phyloP scores from a whole-genome alignment of 1,140 invertebrate genomes.

The Ephestia elutella region DNA sequence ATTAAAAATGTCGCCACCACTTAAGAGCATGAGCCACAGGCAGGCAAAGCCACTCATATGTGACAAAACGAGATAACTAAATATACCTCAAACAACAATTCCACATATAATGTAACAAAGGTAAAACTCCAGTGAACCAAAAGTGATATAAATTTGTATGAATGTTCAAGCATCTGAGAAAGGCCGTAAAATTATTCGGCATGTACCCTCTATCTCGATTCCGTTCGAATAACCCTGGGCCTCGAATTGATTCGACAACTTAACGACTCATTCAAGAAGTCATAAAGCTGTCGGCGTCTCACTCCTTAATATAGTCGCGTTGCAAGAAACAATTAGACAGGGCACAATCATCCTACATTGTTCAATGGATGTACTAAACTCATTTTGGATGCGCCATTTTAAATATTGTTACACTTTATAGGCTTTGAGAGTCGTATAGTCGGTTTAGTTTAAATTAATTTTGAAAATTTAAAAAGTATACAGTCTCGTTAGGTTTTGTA shows the following conservation, averaged over 20 bases:
- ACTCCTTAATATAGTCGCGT: constrained; percentile 70
- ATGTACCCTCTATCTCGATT: constrained; percentile 24
- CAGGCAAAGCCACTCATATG: too few species aligned
- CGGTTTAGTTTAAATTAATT: too few species aligned
- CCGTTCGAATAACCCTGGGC: constrained; percentile 47
- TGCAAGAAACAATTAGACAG: constrained; percentile 72
- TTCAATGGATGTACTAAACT: constrained; percentile 15
- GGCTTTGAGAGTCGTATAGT: too few species aligned
- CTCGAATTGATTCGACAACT: constrained; percentile 64
- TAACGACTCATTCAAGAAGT: constrained; percentile 69
- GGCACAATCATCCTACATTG: constrained; percentile 49
- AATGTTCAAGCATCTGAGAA: background rate
- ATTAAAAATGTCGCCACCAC: too few species aligned
- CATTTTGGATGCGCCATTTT: constrained; percentile 36
- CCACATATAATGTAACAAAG: too few species aligned
- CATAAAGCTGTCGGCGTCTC: constrained; percentile 64
- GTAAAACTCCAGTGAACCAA: background rate
- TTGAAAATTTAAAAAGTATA: too few species aligned
- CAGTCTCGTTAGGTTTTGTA: too few species aligned
- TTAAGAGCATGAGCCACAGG: too few species aligned
- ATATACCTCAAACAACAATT: too few species aligned
- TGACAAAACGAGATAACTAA: too few species aligned
- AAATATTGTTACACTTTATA: too few species aligned
- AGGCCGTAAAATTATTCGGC: background rate
- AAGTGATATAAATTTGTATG: background rate